A percentile compares a stretch with the other conserved stretches of the same genome.
phyloP scores from a whole-genome alignment of 2,888 invertebrate species.

The Ceriagrion tenellum region DNA sequence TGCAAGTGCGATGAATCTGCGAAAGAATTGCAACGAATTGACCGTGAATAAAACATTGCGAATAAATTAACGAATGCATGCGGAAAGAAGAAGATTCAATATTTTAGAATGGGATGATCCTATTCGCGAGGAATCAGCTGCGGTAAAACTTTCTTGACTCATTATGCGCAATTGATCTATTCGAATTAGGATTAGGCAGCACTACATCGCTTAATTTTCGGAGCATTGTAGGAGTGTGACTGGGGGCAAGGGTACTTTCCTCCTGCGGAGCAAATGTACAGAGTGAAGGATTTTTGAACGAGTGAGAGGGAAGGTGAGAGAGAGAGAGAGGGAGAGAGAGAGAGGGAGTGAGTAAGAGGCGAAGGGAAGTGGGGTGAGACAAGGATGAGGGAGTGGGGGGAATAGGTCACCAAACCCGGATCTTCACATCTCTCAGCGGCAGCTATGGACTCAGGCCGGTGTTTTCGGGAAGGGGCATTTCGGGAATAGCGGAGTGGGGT shows the following conservation, averaged over 20 bases:
- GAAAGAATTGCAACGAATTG: too few relatives aligned
- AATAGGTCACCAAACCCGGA: slow-evolving; percentile 67
- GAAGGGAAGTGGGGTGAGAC: background rate
- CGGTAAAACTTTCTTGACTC: background rate
- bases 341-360: background rate
- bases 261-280: background rate
- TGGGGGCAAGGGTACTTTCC: background rate
- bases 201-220: background rate
- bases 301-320: too few relatives aligned
- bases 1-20: too few relatives aligned
- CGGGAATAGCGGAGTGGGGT: slow-evolving; percentile 2
- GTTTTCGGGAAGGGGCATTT: slow-evolving; percentile 16
- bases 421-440: slow-evolving; percentile 59
- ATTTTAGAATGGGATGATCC: background rate
- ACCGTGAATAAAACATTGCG: too few relatives aligned
- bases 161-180: too few relatives aligned
- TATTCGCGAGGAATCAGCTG: background rate
- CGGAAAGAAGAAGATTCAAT: too few relatives aligned
- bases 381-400: background rate
- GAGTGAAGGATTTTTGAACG: background rate
- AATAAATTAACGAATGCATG: too few relatives aligned
- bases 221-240: background rate
- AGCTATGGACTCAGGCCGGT: slow-evolving; percentile 46
- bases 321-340: background rate
- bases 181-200: background rate